A percentile compares a stretch with the other conserved stretches of the same genome.
Evolutionary conservation across 2,797 vertebrate genomes (phyloP).

Genomic region (Cryptoblepharus egeriae): DNA sequence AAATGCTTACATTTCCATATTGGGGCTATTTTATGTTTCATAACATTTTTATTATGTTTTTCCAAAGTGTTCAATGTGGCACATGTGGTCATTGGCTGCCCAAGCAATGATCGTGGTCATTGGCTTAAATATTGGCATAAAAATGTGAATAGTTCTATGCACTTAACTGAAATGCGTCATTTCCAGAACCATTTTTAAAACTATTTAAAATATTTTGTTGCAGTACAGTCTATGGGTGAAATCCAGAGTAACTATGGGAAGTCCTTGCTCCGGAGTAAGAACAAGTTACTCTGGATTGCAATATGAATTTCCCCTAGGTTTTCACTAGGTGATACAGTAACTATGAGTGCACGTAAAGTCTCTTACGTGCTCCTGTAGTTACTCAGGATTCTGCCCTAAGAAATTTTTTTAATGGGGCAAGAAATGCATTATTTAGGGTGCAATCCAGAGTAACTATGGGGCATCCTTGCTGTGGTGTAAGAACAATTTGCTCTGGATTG

Average conservation of each 20-base stretch:
- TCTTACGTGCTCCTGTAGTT: too few relatives aligned
- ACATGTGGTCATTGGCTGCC: background rate
- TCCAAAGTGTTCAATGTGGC: background rate
- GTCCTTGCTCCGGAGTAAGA: too few relatives aligned
- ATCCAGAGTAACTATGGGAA: too few relatives aligned
- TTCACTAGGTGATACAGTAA: too few relatives aligned
- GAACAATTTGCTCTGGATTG: too few relatives aligned
- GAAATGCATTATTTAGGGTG: constrained; percentile 10
- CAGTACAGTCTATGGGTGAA: too few relatives aligned
- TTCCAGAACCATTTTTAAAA: background rate
- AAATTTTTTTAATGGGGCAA: background rate
- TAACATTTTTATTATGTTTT: background rate
- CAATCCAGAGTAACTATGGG: too few relatives aligned
- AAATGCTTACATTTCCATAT: background rate
- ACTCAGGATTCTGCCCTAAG: too few relatives aligned
- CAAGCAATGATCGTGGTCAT: background rate
- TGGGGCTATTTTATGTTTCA: background rate
- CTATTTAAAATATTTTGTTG: background rate
- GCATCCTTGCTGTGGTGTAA: too few relatives aligned
- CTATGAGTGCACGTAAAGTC: too few relatives aligned
- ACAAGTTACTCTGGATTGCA: too few relatives aligned
- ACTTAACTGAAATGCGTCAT: background rate
- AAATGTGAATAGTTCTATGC: background rate
- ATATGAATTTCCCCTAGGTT: too few relatives aligned
- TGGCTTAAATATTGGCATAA: background rate